A percentile compares a stretch with the other conserved stretches of the same genome.
Evolutionary conservation across 2,888 invertebrate genomes (phyloP).

Genomic region (Teleogryllus oceanicus): DNA sequence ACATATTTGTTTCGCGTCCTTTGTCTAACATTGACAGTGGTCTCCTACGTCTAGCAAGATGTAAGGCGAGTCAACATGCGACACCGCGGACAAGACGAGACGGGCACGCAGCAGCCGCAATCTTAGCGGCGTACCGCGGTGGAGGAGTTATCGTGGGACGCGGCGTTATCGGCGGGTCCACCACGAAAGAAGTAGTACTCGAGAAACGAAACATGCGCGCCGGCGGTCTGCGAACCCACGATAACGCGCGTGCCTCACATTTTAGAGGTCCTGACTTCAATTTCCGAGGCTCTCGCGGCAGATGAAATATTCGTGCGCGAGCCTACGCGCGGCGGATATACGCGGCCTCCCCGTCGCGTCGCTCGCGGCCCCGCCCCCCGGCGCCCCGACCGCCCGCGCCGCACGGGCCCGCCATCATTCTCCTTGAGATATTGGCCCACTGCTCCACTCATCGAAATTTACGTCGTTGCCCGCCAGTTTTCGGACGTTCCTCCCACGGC

Average conservation of each 20-base stretch:
- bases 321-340: background rate
- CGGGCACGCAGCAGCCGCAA: too few relatives aligned
- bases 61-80: too few relatives aligned
- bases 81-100: too few relatives aligned
- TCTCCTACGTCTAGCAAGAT: too few relatives aligned
- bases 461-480: background rate
- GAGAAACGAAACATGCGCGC: background rate
- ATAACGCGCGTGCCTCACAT: constrained; percentile 9
- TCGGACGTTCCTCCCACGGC: background rate
- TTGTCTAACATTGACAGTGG: too few relatives aligned
- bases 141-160: background rate
- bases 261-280: constrained; percentile 9
- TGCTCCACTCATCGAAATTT: background rate
- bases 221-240: background rate
- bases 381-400: background rate
- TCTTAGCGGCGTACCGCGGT: background rate
- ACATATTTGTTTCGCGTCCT: too few relatives aligned
- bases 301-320: constrained; percentile 1
- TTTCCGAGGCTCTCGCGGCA: background rate
- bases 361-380: background rate
- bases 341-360: background rate
- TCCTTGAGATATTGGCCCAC: background rate
- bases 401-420: background rate
- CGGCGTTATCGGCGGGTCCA: background rate
- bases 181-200: background rate